Evolutionary conservation across 2,797 vertebrate species (phyloP).

Genomic region (Threskiornis aethiopicus): DNA sequence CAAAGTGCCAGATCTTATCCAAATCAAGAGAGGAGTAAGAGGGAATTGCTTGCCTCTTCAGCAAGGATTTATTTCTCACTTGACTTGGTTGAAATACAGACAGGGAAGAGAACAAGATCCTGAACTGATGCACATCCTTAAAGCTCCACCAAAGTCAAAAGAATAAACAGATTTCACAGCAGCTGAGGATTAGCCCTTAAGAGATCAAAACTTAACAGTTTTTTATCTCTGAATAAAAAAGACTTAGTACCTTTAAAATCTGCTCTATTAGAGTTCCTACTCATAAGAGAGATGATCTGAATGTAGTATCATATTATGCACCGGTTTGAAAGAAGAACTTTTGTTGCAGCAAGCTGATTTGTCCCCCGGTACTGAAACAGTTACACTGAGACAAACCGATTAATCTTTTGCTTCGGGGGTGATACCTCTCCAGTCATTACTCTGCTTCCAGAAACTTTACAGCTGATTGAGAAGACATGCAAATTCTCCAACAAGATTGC

Average conservation of each 20-base stretch:
- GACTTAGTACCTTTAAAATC: neutral
- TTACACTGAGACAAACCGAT: neutral
- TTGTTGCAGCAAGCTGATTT: neutral
- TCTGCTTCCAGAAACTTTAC: neutral
- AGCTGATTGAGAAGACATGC: neutral
- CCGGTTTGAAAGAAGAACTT: neutral
- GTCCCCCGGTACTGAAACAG: neutral
- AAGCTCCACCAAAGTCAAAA: neutral
- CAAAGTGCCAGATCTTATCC: slow-evolving; percentile 18
- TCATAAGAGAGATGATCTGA: neutral
- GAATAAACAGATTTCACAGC: neutral
- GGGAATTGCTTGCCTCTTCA: neutral
- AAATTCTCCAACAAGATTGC: neutral
- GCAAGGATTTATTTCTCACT: neutral
- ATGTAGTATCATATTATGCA: neutral
- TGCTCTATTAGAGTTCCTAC: neutral
- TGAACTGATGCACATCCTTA: neutral
- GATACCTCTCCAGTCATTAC: neutral
- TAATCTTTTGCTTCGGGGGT: neutral
- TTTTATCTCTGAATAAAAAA: neutral
- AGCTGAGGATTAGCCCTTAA: neutral
- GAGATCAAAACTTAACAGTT: neutral
- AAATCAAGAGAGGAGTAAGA: neutral
- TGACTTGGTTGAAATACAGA: neutral
- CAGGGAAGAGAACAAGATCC: neutral